Evolutionary conservation across 2,113 vertebrate species (phyloP).

Genomic region (Sylvietta virens): DNA sequence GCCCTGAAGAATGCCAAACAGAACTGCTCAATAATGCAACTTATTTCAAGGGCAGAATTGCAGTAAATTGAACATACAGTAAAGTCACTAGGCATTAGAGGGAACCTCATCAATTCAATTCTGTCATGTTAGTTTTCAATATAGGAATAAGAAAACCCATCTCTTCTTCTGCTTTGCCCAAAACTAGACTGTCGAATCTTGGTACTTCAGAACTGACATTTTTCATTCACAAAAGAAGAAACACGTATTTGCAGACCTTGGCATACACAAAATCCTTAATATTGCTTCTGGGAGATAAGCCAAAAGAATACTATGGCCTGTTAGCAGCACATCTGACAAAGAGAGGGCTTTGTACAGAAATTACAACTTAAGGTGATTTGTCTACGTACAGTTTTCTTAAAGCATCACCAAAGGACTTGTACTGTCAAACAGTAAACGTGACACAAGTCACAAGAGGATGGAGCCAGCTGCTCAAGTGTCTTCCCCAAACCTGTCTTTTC

Average conservation of each 20-base stretch:
- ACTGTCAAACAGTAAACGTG: neutral
- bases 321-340: neutral
- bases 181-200: neutral
- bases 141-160: neutral
- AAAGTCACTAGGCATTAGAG: neutral
- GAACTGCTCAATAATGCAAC: neutral
- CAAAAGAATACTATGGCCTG: neutral
- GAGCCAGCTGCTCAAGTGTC: neutral
- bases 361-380: neutral
- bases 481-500: neutral
- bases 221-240: neutral
- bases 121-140: neutral
- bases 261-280: neutral
- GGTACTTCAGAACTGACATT: neutral
- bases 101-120: neutral
- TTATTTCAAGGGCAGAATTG: neutral
- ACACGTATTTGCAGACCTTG: neutral
- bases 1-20: neutral
- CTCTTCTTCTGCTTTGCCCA: neutral
- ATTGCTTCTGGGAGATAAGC: neutral
- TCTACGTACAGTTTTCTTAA: neutral
- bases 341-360: neutral
- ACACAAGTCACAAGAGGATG: neutral
- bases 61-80: neutral
- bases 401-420: neutral